phyloP scores from a whole-genome alignment of 2,888 invertebrate genomes.

The Pasiphila rectangulata region DNA sequence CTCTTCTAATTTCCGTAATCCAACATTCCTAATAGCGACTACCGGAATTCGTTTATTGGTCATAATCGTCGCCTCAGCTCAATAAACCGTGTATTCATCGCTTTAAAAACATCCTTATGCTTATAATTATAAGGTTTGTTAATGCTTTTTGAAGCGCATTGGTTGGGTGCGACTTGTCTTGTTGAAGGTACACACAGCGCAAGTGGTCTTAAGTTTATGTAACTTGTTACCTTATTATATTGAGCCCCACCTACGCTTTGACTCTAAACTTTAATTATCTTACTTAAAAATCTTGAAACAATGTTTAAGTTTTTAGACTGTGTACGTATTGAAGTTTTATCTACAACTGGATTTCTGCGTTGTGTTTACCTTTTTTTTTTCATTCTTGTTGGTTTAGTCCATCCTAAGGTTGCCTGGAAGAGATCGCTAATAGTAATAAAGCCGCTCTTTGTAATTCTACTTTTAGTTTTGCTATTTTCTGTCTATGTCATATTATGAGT shows the following conservation, averaged over 20 bases:
- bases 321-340: no score
- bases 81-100: slow-evolving; percentile 43
- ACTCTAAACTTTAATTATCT: not conserved
- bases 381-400: no score
- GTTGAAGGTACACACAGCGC: slow-evolving; percentile 65
- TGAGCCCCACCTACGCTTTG: slow-evolving; percentile 5
- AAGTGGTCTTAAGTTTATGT: slow-evolving; percentile 53
- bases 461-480: no score
- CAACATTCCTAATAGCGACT: slow-evolving; percentile 64
- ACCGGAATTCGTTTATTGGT: slow-evolving; percentile 78
- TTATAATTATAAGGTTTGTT: slow-evolving; percentile 5
- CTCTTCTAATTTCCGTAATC: slow-evolving; percentile 53
- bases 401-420: no score
- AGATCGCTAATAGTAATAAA: no score
- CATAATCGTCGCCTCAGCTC: slow-evolving; percentile 63
- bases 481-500: no score
- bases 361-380: no score
- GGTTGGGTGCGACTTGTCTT: slow-evolving; percentile 31
- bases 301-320: no score
- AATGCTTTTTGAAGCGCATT: not conserved
- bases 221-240: slow-evolving; percentile 2
- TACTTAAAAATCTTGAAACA: no score
- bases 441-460: no score
- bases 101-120: slow-evolving; percentile 3
- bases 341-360: no score